Conservation (phyloP, 2,888 invertebrate genomes). For the Lochmaea crataegi region DNA sequence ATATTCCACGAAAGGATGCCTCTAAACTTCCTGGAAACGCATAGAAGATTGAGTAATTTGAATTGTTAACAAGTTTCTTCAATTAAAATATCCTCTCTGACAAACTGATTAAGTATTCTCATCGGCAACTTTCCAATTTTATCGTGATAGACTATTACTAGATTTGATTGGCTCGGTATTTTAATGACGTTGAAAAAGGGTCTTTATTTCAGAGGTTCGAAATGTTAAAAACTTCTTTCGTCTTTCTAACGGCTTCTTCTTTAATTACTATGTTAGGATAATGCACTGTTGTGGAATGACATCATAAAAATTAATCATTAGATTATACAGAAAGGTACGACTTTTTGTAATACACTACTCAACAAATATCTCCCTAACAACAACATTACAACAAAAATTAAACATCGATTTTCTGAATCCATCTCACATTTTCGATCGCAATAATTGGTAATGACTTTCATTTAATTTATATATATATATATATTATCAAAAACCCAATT, state of each 20-base stretch:
- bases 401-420: no score
- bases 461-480: no score
- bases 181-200: conserved; percentile 31
- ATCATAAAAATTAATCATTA: not conserved
- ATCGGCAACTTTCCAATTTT: conserved; percentile 34
- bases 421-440: no score
- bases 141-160: conserved; percentile 36
- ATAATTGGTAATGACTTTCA: no score
- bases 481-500: no score
- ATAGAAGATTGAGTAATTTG: conserved; percentile 34
- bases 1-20: conserved; percentile 21
- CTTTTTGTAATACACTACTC: not conserved
- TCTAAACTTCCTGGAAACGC: conserved; percentile 34
- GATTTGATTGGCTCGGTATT: conserved; percentile 33
- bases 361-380: not conserved
- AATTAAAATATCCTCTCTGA: conserved; percentile 34
- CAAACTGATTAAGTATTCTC: conserved; percentile 33
- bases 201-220: conserved; percentile 24
- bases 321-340: not conserved
- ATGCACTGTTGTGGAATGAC: not conserved
- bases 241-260: conserved; percentile 18
- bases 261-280: conserved; percentile 10
- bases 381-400: no score
- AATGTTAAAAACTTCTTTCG: conserved; percentile 13
- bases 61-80: conserved; percentile 38